Evolutionary conservation across 2,113 vertebrate genomes (phyloP), one percentile per base, ranked within the genome.

Genomic region (Egretta garzetta): DNA sequence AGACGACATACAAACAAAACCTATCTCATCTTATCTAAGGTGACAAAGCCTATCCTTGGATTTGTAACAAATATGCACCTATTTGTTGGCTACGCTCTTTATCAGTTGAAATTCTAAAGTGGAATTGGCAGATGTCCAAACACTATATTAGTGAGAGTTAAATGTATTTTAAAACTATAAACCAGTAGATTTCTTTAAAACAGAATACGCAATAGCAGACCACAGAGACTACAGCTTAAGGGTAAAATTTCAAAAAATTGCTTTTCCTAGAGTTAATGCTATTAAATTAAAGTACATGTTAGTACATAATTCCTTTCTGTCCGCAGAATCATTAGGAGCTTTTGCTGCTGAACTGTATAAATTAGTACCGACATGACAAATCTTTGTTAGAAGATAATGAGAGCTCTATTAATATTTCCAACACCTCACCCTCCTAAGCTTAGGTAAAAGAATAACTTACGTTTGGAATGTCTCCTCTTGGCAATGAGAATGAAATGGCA

Each of bases 71-170:
- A 97, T 96, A 97, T 72, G 96, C 88, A 96, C 91, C 93, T 96
- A 97, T 95, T 97, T 94, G 96, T 75, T 96, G 89, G 79, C 72
- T 94, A 91, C 85, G 70, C 90, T 88, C 80, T 98, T 97, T 96
- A 98, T 97, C 97, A 94, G 96, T 83, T 92, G 85, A 95, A 97
- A 98, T 97, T 97, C 97, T 95, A 76, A 91, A 91, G 90, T 86
- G 89, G 89, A 96, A 94, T 28, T 97, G 97, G 97, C 96, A 96
- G 43, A 94, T 41, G 35, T 95, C 96, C 97, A 98, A 96, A 88
- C n/a, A 91, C 62, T 58, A 50, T 30, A 91, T 70, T 95, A 95
- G 95, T 67, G 91, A 94, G 96, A 96, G 96, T 93, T 82, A 88
- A 95, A 94, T 86, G 35, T 76, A 63, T 94, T 97, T 97, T 74